These are phyloP conservation scores for Neogale vison DNA, from an alignment of 2,113 vertebrate species.

Conservation along the genomic window DNA sequence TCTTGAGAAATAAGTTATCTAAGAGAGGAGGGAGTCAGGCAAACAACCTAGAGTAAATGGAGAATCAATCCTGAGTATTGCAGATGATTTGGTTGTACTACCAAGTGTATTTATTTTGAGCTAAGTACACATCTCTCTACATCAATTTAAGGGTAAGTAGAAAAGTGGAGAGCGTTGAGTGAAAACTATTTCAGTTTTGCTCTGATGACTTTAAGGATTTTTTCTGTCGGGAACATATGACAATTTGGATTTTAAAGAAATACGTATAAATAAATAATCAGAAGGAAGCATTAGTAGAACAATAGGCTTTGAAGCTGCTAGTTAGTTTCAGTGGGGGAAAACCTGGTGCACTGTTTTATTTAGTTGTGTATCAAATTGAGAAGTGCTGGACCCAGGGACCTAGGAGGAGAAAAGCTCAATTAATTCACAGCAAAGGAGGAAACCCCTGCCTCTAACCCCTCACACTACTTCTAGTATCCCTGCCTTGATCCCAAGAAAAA, in stretches of 20 bases:
- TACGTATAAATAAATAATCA: neutral
- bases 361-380: neutral
- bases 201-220: neutral
- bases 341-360: neutral
- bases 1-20: neutral
- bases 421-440: neutral
- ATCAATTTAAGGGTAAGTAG: neutral
- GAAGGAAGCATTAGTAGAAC: neutral
- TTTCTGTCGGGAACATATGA: neutral
- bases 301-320: neutral
- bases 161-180: neutral
- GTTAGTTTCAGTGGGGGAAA: neutral
- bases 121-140: neutral
- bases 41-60: neutral
- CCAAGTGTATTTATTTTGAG: neutral
- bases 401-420: neutral
- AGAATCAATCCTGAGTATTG: neutral
- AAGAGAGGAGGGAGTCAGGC: neutral
- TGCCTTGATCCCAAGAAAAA: neutral
- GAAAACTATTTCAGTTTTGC: neutral
- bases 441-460: neutral
- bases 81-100: neutral
- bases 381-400: neutral
- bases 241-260: neutral
- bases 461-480: neutral